Conservation (phyloP, 2,797 vertebrate species). For the Sebastiscus tertius region DNA sequence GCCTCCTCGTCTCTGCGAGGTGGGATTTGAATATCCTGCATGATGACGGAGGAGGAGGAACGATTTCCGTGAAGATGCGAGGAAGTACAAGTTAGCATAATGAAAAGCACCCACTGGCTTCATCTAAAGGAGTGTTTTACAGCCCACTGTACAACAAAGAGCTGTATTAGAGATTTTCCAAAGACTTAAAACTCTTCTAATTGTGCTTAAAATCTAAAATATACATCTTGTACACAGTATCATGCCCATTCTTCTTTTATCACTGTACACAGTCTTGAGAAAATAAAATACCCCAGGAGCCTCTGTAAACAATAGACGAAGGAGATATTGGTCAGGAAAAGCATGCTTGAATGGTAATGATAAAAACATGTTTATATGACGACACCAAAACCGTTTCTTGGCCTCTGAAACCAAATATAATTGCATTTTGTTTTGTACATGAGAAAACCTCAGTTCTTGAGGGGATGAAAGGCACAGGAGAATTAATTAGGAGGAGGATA, state of each 20-base stretch:
- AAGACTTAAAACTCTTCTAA: slow-evolving; percentile 12
- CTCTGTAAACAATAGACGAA: slow-evolving; percentile 43
- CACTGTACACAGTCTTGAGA: slow-evolving; percentile 30
- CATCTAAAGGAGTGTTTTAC: not conserved
- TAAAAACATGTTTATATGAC: slow-evolving; percentile 16
- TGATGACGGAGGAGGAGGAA: too few relatives aligned
- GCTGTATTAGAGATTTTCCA: slow-evolving; percentile 5
- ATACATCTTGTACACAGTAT: slow-evolving; percentile 36
- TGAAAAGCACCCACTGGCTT: not conserved
- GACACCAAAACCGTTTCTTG: slow-evolving; percentile 37
- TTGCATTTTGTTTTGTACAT: not conserved
- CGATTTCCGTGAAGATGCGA: too few relatives aligned
- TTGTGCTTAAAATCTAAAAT: slow-evolving; percentile 63
- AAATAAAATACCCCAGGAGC: slow-evolving; percentile 24
- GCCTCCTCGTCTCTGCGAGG: too few relatives aligned
- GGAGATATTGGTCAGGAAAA: slow-evolving; percentile 19
- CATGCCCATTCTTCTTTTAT: slow-evolving; percentile 3
- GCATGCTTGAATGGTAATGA: slow-evolving; percentile 18
- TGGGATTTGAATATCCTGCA: too few relatives aligned
- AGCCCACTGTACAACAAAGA: slow-evolving; percentile 5
- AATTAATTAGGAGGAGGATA: slow-evolving; percentile 27
- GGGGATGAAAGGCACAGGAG: slow-evolving; percentile 70
- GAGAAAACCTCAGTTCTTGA: slow-evolving; percentile 20
- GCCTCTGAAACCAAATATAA: slow-evolving; percentile 37
- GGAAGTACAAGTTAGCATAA: not conserved